Evolutionary conservation across 2,888 invertebrate species (phyloP), one percentile per base, ranked within the genome.

Genomic region (Dione vanillae): DNA sequence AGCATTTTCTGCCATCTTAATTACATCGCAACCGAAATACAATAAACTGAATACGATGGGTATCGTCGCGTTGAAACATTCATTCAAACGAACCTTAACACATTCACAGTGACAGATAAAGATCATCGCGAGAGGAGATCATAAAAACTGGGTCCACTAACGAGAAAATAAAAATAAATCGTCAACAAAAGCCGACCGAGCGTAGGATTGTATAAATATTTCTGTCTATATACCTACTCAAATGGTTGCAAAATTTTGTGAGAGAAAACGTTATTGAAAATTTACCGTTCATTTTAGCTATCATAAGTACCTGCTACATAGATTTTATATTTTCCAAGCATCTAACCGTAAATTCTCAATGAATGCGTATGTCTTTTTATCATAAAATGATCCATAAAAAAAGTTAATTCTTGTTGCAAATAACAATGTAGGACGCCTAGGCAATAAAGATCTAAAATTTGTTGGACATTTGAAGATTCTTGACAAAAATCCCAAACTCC

Each of bases 51-150:
- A 62, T 43, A 11, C n/a, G 52, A 62, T 40, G 43, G 10, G 43
- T 20, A 52, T 62, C 61, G 62, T 62, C 61, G 62, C 35, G 37
- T 47, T 40, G 47, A 69, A 69, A 54, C 43, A 27, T 62, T 54
- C 62, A 62, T 69, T 64, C 37, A 56, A 43, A 54, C 16, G 40
- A 43, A 56, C 54, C 62, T 62, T 61, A 69, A 54, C 54, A 69
- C 54, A 64, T 69, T 64, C 68, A 62, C 54, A 20, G 14, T 54
- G 35, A 35, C 52, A 54, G 68, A 67, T 68, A 62, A 68, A 62
- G 62, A 69, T 69, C 45, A 37, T 35, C 37, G 16, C 51, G 19
- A 67, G 20, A 49, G 43, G 51, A 61, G 16, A 35, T 64, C 47
- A 40, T 49, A 47, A 47, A 62, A 49, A 49, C 16, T 16, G 12